Base-by-base conservation (phyloP, 64 coral and sea anemone genomes). In the Montipora foliosa region DNA sequence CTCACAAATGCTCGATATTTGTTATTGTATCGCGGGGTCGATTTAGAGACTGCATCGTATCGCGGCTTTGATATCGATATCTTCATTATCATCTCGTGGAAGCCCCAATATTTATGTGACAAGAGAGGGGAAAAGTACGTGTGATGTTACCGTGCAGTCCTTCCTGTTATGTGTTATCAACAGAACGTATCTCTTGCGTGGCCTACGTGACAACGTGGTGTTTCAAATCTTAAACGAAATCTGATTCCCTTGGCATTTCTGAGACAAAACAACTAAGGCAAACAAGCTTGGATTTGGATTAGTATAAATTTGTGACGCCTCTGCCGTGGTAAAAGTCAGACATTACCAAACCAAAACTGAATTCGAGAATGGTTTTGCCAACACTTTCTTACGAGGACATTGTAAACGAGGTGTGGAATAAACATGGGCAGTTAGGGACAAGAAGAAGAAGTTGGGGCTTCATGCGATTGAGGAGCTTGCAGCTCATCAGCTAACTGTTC, bases 381-480 rank as follows among this genome's bases (percentile, higher is more conserved):
- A 14, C 19, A 14, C 19, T 21, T 1, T 67, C 47, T 17, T 69
- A 49, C 62, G 62, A 86, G 64, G 64, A 86, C 5, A 8, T 86
- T 9, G 49, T 22, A 19, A 45, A 51, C 17, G 62, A 86, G 21
- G 14, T 59, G 10, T 71, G 16, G 7, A 47, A 1, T 5, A 71
- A 86, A 86, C 47, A 49, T n/a, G 66, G 66, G 17, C 47, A 45
- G 60, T 86, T 70, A 6, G 44, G n/a, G 17, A 17, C 13, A 71
- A 86, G 45, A 86, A 71, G 60, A 71, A 86, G 20, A 72, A n/a
- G 48, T 5, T 20, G 9, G 19, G 82, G 22, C 17, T 86, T 1
- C 81, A 83, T 44, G 81, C 60, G 12, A 83, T 83, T 37, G 81
- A 83, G 37, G 44, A 83, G 22, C 62, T 66, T 11, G 82, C 82